These are phyloP conservation scores for Miltochrista miniata DNA, from an alignment of 2,888 invertebrate species.

Conservation along the genomic window DNA sequence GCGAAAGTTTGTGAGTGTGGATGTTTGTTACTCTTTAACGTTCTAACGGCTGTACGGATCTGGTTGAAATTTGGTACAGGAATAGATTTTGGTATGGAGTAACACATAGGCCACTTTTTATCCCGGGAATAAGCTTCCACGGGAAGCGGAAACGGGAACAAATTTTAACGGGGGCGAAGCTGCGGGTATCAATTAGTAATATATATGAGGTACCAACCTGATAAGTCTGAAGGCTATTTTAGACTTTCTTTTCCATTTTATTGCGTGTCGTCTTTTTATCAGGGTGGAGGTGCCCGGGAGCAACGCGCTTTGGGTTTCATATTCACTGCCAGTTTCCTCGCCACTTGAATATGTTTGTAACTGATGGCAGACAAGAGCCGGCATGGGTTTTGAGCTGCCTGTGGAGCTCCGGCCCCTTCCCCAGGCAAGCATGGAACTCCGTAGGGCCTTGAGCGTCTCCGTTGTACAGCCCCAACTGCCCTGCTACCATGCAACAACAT, in stretches of 20 bases:
- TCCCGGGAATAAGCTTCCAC: too few relatives aligned
- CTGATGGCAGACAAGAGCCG: slow-evolving; percentile 42
- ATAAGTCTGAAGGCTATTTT: slow-evolving; percentile 71
- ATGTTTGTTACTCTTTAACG: too few relatives aligned
- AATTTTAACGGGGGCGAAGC: too few relatives aligned
- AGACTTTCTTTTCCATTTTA: slow-evolving; percentile 73
- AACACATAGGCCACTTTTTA: too few relatives aligned
- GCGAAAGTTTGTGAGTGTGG: too few relatives aligned
- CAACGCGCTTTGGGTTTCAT: slow-evolving; percentile 61
- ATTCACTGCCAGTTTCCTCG: slow-evolving; percentile 52
- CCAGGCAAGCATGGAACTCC: slow-evolving; percentile 80
- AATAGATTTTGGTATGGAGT: too few relatives aligned
- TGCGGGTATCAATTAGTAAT: too few relatives aligned
- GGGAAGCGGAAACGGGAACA: too few relatives aligned
- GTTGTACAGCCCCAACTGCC: slow-evolving; percentile 74
- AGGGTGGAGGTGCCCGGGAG: slow-evolving; percentile 72
- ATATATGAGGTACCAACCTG: slow-evolving; percentile 51
- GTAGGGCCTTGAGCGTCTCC: slow-evolving; percentile 80
- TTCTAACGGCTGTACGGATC: too few relatives aligned
- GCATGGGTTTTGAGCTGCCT: slow-evolving; percentile 53
- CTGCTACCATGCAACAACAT: slow-evolving; percentile 76
- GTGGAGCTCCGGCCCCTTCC: slow-evolving; percentile 56
- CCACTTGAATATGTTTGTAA: slow-evolving; percentile 43
- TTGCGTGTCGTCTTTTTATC: slow-evolving; percentile 75
- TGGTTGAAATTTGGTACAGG: too few relatives aligned